phyloP scores from a whole-genome alignment of 53 echinoderm and acorn worm genomes.

The Stichopus horrens region DNA sequence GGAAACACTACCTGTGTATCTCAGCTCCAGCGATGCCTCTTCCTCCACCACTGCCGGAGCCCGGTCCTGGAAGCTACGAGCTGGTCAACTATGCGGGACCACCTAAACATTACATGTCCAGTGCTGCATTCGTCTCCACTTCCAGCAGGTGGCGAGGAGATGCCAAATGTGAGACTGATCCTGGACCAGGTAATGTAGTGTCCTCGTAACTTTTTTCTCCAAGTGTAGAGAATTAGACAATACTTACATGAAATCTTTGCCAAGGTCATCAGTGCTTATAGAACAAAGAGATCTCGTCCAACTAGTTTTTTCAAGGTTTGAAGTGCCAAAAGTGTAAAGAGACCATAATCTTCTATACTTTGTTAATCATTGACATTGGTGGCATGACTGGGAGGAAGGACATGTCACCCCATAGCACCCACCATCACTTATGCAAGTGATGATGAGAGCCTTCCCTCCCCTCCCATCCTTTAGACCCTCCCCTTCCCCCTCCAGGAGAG shows the following conservation, averaged over 20 bases:
- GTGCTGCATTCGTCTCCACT: conserved; percentile 91
- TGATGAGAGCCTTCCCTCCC: too few species aligned
- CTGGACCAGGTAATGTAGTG: conserved; percentile 77
- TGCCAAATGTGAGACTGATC: conserved; percentile 49
- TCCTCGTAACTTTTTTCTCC: neutral
- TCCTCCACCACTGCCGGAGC: conserved; percentile 85
- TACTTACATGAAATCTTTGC: neutral
- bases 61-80: conserved; percentile 94
- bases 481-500: too few species aligned
- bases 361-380: too few species aligned
- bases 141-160: conserved; percentile 92
- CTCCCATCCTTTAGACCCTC: too few species aligned
- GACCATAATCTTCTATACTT: too few species aligned
- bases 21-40: conserved; percentile 99
- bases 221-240: neutral
- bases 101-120: conserved; percentile 94
- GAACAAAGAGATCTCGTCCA: too few species aligned
- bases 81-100: conserved; percentile 87
- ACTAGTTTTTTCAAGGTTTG: too few species aligned
- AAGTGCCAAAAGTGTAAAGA: too few species aligned
- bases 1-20: conserved; percentile 96
- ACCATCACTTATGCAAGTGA: too few species aligned
- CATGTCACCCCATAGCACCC: too few species aligned
- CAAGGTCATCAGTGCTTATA: neutral
- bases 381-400: too few species aligned